A percentile compares a stretch with the other conserved stretches of the same genome.
phyloP scores from a whole-genome alignment of 2,888 invertebrate species.

The Dryobotodes eremita region DNA sequence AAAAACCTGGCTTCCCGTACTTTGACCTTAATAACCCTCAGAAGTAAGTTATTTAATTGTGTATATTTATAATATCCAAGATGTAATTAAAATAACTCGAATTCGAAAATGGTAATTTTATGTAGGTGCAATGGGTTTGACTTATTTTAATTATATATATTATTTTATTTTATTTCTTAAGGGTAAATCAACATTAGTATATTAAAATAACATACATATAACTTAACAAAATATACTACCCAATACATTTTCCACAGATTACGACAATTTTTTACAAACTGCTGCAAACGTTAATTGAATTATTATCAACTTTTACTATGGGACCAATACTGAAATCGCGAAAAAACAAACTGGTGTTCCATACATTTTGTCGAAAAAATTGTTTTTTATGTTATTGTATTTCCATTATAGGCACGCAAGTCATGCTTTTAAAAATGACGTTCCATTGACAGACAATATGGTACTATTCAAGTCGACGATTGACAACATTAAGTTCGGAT shows the following conservation, averaged over 20 bases:
- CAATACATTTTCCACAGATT: too few species aligned
- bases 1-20: conserved; percentile 92
- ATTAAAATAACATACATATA: too few species aligned
- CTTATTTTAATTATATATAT: background rate
- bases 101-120: background rate
- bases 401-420: conserved; percentile 79
- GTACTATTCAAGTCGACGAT: conserved; percentile 74
- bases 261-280: too few species aligned
- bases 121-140: background rate
- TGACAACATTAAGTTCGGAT: conserved; percentile 72
- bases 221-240: too few species aligned
- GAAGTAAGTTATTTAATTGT: conserved; percentile 70
- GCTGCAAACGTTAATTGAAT: too few species aligned
- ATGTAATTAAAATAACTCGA: background rate
- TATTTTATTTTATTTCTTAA: too few species aligned
- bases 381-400: background rate
- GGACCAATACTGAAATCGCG: background rate
- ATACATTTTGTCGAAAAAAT: too few species aligned
- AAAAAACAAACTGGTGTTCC: background rate
- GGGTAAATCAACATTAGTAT: too few species aligned
- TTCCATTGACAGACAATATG: conserved; percentile 92
- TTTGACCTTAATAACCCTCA: conserved; percentile 81
- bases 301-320: background rate
- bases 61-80: background rate
- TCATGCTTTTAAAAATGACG: conserved; percentile 92